Conservation (phyloP, 1,140 invertebrate species). For the Amphibalanus amphitrite region DNA sequence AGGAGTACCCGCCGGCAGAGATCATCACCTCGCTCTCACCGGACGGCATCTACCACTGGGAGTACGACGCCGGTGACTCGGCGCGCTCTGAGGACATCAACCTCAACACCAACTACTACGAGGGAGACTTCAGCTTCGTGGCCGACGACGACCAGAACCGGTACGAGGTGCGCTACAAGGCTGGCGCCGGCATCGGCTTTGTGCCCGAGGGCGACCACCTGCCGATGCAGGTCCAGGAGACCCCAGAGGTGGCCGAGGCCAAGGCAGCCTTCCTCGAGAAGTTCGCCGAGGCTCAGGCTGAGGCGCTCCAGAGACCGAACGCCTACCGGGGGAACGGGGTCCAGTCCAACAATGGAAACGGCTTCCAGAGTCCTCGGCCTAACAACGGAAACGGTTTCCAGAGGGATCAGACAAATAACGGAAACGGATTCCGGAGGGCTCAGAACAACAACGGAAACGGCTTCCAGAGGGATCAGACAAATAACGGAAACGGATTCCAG, state of each 20-base stretch:
- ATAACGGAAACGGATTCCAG: too few species aligned
- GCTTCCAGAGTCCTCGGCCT: too few species aligned
- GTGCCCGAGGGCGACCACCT: constrained; percentile 17
- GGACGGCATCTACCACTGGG: constrained; percentile 15
- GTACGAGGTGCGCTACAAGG: constrained; percentile 14
- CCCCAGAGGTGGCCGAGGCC: neutral
- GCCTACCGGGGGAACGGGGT: too few species aligned
- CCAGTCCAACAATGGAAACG: too few species aligned
- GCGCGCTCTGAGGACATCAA: constrained; percentile 15
- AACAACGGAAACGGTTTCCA: too few species aligned
- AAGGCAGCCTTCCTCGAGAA: neutral
- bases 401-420: too few species aligned
- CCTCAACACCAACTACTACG: constrained; percentile 12
- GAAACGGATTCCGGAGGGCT: too few species aligned
- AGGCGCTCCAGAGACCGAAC: neutral
- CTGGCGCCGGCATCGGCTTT: constrained; percentile 17
- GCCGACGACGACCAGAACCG: constrained; percentile 15
- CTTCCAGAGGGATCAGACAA: too few species aligned
- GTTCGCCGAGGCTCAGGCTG: neutral
- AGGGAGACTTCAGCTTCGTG: constrained; percentile 16
- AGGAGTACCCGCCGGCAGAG: constrained; percentile 10
- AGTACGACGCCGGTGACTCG: constrained; percentile 16
- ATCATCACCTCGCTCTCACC: constrained; percentile 12
- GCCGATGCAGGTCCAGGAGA: constrained; percentile 10
- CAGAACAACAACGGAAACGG: too few species aligned